Base-by-base conservation (phyloP, 2,888 invertebrate species). In the Tachina lurida region DNA sequence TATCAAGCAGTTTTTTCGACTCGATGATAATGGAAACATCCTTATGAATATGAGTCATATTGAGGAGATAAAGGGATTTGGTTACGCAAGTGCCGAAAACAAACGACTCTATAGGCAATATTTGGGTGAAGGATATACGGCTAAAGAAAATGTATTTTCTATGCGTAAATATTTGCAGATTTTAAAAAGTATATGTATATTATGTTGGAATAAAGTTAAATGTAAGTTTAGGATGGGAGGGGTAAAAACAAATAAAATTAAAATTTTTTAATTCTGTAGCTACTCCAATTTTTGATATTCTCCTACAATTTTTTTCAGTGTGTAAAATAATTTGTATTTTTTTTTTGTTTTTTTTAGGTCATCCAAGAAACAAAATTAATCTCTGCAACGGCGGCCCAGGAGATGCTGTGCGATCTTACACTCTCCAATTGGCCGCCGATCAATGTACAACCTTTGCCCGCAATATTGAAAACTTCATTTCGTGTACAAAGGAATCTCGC, bases 401-500 rank as follows among this genome's bases (percentile, higher is more conserved):
- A 54, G 95, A 96, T 19, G 94, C 96, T 2, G 94, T 97, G 80
- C 94, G 96, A 43, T 95, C 95, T 5, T 97, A 97, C 91, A 97
- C 97, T 10, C 93, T 97, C 2, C 96, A 96, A 88, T 93, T 98
- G 75, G 97, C 97, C 1, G 95, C 95, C 86, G 97, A 98, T 93
- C 95, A 96, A 90, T 96, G 95, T 90, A 98, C 98, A 22, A 97
- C 97, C 3, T 98, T 98, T 91, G 97, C 98, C 54, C 97, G 97
- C 93, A 97, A 97, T 90, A 96, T 98, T 83, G 97, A 97, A 92
- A 97, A 98, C 93, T 98, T 98, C 92, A 97, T 98, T 86, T 95
- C 97, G 71, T 98, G 98, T 92, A 98, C 98, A 10, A 94, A 96
- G 88, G 98, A 98, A 90, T 97, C 97, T 15, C 96, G 96, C 87